Percentiles rank a stretch among this genome's conserved stretches.
Conservation (phyloP, 2,888 invertebrate genomes). For the Dynastes tityus region DNA sequence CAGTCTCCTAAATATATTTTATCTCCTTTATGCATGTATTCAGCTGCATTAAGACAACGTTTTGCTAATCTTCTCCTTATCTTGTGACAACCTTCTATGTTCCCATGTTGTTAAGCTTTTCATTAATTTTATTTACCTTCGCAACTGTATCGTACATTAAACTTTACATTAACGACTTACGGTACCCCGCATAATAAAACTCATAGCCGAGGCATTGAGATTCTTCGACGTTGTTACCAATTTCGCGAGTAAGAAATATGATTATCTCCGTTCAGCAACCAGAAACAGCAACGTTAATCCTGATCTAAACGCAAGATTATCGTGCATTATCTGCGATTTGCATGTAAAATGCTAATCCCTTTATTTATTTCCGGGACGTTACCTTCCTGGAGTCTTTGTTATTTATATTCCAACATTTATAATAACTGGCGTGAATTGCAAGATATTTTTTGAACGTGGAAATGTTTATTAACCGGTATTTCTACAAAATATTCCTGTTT, state of each 20-base stretch:
- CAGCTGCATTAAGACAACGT: too few relatives aligned
- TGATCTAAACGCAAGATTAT: conserved; percentile 19
- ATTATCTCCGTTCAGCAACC: neutral
- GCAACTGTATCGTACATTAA: too few relatives aligned
- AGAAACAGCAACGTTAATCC: conserved; percentile 9
- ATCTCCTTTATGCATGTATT: too few relatives aligned
- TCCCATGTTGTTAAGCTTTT: too few relatives aligned
- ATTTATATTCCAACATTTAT: neutral
- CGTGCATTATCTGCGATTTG: conserved; percentile 9
- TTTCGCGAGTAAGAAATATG: neutral
- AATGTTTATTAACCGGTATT: too few relatives aligned
- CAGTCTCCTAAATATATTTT: too few relatives aligned
- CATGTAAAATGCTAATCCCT: neutral
- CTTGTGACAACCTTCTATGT: too few relatives aligned
- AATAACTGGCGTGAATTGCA: neutral
- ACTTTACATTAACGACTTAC: neutral
- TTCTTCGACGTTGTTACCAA: conserved; percentile 5
- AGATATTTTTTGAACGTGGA: too few relatives aligned
- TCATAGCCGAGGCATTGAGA: neutral
- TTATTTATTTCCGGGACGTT: conserved; percentile 1
- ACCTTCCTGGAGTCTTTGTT: neutral
- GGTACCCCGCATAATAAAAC: neutral
- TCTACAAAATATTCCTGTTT: too few relatives aligned
- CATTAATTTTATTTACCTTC: too few relatives aligned
- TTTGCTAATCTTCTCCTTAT: too few relatives aligned